phyloP scores from a whole-genome alignment of 2,113 vertebrate genomes.

The Chlamydotis undulata region DNA sequence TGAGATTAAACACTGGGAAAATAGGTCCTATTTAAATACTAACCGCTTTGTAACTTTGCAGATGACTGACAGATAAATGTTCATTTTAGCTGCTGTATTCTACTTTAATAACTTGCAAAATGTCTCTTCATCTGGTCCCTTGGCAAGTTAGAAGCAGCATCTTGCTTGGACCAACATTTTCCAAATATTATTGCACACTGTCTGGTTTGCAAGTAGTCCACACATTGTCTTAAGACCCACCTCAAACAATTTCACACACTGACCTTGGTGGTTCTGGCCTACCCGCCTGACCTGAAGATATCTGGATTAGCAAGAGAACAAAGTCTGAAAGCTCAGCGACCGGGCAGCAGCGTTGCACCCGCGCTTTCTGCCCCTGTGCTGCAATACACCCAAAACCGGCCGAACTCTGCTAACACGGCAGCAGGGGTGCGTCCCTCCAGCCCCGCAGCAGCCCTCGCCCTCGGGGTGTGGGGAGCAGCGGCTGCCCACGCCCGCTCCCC shows the following conservation, averaged over 20 bases:
- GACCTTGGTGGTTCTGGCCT: not conserved
- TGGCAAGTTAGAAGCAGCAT: not conserved
- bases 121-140: not conserved
- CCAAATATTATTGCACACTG: not conserved
- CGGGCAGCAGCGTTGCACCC: rapidly evolving
- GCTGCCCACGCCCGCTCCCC: too few species aligned
- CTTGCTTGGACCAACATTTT: not conserved
- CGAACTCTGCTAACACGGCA: rapidly evolving
- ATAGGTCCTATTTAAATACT: slow-evolving; percentile 31
- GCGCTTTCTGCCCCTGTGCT: rapidly evolving
- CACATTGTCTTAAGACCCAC: not conserved
- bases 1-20: not conserved
- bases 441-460: too few species aligned
- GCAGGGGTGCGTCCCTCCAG: not conserved
- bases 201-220: not conserved
- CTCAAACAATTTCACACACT: not conserved
- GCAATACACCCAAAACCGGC: rapidly evolving
- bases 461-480: too few species aligned
- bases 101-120: not conserved
- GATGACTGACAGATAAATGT: not conserved
- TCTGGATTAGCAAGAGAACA: not conserved
- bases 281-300: rapidly evolving
- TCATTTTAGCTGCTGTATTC: not conserved
- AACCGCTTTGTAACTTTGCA: not conserved
- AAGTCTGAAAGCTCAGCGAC: rapidly evolving